Evolutionary conservation across 2,113 vertebrate species (phyloP), one percentile per base, ranked within the genome.

Genomic region (Uropsilus gracilis): DNA sequence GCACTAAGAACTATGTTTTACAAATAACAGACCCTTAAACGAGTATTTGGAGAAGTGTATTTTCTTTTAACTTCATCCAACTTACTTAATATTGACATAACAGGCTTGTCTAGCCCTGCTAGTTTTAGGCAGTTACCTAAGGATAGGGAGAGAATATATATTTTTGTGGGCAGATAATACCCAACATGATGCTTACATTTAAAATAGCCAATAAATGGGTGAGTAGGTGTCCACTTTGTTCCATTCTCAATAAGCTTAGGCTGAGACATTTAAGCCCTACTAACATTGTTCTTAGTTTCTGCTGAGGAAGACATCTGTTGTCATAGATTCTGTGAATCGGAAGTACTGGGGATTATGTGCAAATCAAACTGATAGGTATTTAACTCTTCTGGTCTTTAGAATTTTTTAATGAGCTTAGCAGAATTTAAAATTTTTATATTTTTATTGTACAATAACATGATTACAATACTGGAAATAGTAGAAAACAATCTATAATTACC

Each of bases 221-320:
- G 92, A 95, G 86, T 96, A 94, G 44, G 96, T 96, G 87, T 97
- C 94, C 59, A 42, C n/a, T 87, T 97, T 92, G 96, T 96, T 97
- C 97, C 71, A 78, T 94, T 94, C 91, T 94, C 96, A 97, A 44
- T 98, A 97, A 98, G 97, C 75, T 97, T 98, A 97, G 85, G 96
- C 90, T 95, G 81, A 98, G 95, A 97, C 86, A 94, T 97, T 91
- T 77, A 97, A 97, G 87, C 92, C 95, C 93, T 95, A 91, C 95
- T 97, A 69, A 75, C 59, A 80, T 42, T 59, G 83, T 97, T 93
- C 71, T 96, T 96, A 87, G 96, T 97, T 97, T 98, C 34, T 95
- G n/a, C 26, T 86, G 28, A 90, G 42, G 39, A 73, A 88, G 50
- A 34, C 87, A 84, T 94, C 77, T 97, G 48, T 68, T 94, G 42